Evolutionary conservation across 2,113 vertebrate genomes (phyloP).

Genomic region (Aythya baeri): DNA sequence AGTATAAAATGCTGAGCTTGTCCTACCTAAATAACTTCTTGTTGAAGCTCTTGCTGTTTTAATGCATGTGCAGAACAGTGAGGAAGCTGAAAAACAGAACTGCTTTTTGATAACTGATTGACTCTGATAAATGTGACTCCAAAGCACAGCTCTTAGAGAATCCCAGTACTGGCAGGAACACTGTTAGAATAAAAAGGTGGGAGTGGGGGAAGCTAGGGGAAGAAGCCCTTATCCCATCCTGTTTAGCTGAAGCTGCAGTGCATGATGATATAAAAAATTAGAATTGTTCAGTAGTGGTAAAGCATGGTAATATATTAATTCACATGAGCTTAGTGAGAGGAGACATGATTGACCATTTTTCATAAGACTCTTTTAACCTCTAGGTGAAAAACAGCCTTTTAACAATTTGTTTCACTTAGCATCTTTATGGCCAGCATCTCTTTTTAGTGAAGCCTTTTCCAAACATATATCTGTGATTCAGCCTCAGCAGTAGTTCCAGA

Average conservation of each 20-base stretch:
- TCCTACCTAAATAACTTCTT: not conserved
- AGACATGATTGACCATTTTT: not conserved
- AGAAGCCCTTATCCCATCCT: not conserved
- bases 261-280: not conserved
- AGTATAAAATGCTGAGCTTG: not conserved
- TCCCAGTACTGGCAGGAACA: not conserved
- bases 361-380: not conserved
- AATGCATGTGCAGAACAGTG: not conserved
- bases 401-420: not conserved
- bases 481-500: not conserved
- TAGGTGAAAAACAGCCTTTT: not conserved
- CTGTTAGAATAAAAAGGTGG: not conserved
- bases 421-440: not conserved
- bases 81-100: not conserved
- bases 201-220: not conserved
- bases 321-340: not conserved
- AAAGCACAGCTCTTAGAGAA: not conserved
- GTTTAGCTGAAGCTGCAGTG: not conserved
- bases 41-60: not conserved
- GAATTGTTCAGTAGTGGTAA: not conserved
- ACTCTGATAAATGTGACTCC: rapidly evolving
- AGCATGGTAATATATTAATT: not conserved
- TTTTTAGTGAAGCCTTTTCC: not conserved
- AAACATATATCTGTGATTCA: not conserved
- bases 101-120: not conserved